phyloP scores from a whole-genome alignment of 2,797 vertebrate genomes.

The Pipistrellus pygmaeus region DNA sequence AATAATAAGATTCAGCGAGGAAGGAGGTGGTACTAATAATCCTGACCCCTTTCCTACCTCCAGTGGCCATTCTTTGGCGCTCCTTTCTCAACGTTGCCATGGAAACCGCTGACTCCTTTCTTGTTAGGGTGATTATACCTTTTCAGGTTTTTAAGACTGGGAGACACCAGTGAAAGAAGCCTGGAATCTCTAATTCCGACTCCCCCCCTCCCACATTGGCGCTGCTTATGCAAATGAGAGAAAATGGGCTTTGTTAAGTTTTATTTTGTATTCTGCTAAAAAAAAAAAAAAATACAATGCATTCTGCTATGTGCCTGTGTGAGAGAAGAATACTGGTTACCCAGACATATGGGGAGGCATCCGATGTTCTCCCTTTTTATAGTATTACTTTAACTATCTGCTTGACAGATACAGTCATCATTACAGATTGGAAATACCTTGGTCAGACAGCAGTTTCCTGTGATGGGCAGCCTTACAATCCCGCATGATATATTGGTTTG shows the following conservation, averaged over 20 bases:
- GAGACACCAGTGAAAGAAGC: not conserved
- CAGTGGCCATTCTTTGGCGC: not conserved
- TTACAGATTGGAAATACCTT: constrained; percentile 79
- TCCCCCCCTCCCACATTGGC: not conserved
- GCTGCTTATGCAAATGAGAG: not conserved
- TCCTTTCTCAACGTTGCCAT: not conserved
- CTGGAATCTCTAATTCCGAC: not conserved
- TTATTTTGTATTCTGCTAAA: constrained; percentile 73
- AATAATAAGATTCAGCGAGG: constrained; percentile 32
- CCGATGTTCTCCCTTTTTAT: constrained; percentile 56
- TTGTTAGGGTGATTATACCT: constrained; percentile 48
- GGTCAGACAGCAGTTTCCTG: constrained; percentile 82
- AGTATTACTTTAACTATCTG: constrained; percentile 71
- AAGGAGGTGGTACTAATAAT: not conserved
- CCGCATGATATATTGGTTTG: constrained; percentile 81
- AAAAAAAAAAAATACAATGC: constrained; percentile 35
- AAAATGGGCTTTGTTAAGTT: constrained; percentile 51
- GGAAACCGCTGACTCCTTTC: not conserved
- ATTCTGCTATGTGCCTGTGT: constrained; percentile 60
- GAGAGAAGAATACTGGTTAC: constrained; percentile 45
- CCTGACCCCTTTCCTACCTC: constrained; percentile 35
- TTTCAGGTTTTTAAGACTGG: constrained; percentile 67
- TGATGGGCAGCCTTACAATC: constrained; percentile 81
- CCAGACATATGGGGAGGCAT: constrained; percentile 55
- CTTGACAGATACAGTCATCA: constrained; percentile 41